Conservation (phyloP, 2,113 vertebrate genomes). For the Tragelaphus imberbis region DNA sequence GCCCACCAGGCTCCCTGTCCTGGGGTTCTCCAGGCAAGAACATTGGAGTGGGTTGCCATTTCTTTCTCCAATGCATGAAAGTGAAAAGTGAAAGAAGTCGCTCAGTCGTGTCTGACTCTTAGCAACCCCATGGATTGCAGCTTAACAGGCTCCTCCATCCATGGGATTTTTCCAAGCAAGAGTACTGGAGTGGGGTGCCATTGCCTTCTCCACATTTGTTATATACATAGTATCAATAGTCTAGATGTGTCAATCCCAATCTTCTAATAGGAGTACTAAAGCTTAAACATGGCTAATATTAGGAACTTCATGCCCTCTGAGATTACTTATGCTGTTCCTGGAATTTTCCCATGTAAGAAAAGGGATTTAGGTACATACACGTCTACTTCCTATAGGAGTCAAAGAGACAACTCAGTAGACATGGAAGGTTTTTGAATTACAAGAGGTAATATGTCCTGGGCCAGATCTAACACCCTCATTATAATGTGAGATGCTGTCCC, state of each 20-base stretch:
- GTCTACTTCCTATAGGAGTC: not conserved
- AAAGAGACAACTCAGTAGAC: not conserved
- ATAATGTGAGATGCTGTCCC: not conserved
- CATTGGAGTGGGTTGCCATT: too few species aligned
- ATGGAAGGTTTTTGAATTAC: not conserved
- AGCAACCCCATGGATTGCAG: too few species aligned
- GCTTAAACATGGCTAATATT: not conserved
- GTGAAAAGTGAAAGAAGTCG: too few species aligned
- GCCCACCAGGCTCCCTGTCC: too few species aligned
- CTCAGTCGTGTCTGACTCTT: too few species aligned
- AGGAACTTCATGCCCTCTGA: not conserved
- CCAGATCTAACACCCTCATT: not conserved
- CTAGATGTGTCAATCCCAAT: not conserved
- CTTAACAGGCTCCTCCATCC: too few species aligned
- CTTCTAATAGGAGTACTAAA: not conserved
- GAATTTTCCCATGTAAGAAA: not conserved
- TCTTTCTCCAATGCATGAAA: too few species aligned
- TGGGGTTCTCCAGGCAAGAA: too few species aligned
- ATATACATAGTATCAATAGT: not conserved
- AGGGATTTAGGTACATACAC: not conserved
- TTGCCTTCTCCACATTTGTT: not conserved
- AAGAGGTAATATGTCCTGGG: not conserved
- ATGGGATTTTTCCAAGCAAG: too few species aligned
- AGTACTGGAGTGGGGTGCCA: too few species aligned
- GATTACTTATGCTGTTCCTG: not conserved